phyloP scores from a whole-genome alignment of 2,797 vertebrate genomes.

The Antrozous pallidus region DNA sequence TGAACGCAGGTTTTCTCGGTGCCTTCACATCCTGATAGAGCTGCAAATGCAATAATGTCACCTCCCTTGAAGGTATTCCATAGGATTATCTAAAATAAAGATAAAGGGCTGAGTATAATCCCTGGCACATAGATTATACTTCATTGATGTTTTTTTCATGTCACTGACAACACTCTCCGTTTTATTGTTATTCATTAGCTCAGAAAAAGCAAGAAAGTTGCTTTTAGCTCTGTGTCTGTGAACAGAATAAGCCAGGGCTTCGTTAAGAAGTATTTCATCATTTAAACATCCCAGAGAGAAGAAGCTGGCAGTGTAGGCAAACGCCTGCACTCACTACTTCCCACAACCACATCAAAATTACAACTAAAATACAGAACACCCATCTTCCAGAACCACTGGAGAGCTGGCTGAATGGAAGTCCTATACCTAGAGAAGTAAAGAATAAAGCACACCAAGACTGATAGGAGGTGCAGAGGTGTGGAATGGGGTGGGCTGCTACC shows the following conservation, averaged over 20 bases:
- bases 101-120: neutral
- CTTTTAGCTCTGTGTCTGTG: neutral
- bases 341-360: no score
- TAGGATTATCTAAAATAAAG: constrained; percentile 10
- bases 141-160: neutral
- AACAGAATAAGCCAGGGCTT: constrained; percentile 27
- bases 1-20: neutral
- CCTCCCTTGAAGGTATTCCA: neutral
- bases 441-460: no score
- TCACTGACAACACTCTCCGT: neutral
- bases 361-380: no score
- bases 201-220: neutral
- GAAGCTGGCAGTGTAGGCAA: no score
- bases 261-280: neutral
- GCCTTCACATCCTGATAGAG: neutral
- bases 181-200: neutral
- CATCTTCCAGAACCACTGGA: no score
- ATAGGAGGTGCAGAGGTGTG: no score
- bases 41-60: neutral
- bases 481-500: no score
- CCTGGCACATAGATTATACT: neutral
- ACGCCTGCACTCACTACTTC: no score
- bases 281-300: neutral
- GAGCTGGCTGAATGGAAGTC: no score
- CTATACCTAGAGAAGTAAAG: no score